phyloP scores from a whole-genome alignment of 1,140 invertebrate species.

The Drosophila repleta region DNA sequence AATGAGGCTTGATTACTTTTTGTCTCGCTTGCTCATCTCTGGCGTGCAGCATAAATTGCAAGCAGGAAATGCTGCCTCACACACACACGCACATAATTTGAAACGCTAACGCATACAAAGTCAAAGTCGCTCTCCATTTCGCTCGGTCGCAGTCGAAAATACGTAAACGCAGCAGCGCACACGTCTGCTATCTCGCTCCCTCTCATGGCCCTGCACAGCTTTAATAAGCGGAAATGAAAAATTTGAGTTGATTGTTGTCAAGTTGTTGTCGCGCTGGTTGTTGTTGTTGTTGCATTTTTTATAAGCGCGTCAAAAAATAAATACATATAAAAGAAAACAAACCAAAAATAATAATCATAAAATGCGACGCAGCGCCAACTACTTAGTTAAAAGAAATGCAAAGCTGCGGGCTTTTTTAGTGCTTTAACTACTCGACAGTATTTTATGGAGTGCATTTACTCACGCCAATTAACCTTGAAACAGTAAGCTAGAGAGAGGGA shows the following conservation, averaged over 20 bases:
- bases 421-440: conserved; percentile 12
- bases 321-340: conserved; percentile 9
- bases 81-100: conserved; percentile 18
- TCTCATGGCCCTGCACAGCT: conserved; percentile 37
- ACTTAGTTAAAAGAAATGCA: conserved; percentile 36
- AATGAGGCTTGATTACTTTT: background rate
- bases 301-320: conserved; percentile 35
- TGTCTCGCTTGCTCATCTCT: conserved; percentile 19
- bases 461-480: conserved; percentile 69
- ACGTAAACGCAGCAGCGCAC: conserved; percentile 9
- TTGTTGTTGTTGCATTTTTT: conserved; percentile 51
- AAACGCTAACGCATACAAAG: conserved; percentile 25
- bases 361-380: conserved; percentile 22
- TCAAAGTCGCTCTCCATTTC: conserved; percentile 5
- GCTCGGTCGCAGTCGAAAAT: conserved; percentile 2
- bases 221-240: conserved; percentile 81
- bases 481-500: background rate
- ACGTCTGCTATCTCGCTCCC: conserved; percentile 10
- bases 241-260: conserved; percentile 82
- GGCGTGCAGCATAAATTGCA: conserved; percentile 67
- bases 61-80: conserved; percentile 60
- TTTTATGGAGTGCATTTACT: conserved; percentile 46
- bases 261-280: conserved; percentile 43
- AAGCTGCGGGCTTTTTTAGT: conserved; percentile 56
- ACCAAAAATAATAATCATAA: conserved; percentile 25